These are phyloP conservation scores for Phymorhynchus buccinoides DNA, from an alignment of 1,140 invertebrate genomes.

Conservation along the genomic window DNA sequence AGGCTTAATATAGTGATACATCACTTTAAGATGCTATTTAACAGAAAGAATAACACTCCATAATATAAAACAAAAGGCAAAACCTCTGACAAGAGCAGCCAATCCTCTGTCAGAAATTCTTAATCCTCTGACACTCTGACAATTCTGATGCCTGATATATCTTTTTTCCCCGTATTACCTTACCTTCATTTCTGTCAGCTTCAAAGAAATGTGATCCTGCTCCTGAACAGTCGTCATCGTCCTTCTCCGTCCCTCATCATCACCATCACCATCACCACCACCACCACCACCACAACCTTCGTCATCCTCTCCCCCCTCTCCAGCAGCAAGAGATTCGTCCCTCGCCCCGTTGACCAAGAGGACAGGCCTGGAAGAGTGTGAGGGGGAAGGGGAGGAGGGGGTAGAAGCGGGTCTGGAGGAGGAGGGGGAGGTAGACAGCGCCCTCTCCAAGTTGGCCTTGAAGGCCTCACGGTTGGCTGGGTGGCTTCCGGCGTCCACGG, in stretches of 20 bases:
- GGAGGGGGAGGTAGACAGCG: background rate
- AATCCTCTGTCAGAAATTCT: too few species aligned
- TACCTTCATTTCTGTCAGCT: conserved; percentile 27
- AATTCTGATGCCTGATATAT: too few species aligned
- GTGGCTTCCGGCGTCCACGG: background rate
- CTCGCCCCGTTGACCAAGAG: background rate
- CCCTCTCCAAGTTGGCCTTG: background rate
- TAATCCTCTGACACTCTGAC: too few species aligned
- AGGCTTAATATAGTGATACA: too few species aligned
- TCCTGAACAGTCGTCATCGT: background rate
- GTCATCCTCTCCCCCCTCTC: background rate
- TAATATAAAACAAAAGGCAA: too few species aligned
- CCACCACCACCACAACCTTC: background rate
- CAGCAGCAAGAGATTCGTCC: background rate
- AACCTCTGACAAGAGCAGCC: too few species aligned
- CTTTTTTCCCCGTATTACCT: too few species aligned
- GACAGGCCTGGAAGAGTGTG: too few species aligned
- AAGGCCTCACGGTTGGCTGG: conserved; percentile 28
- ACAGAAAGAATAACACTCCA: too few species aligned
- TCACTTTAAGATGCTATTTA: too few species aligned
- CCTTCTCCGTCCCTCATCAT: background rate
- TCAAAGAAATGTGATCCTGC: conserved; percentile 28
- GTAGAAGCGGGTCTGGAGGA: too few species aligned
- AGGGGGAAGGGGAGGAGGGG: background rate
- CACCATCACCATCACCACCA: background rate